Percentiles rank a stretch among this genome's conserved stretches.
Evolutionary conservation across 2,797 vertebrate species (phyloP).

Genomic region (Rhabdophis nuchalis): DNA sequence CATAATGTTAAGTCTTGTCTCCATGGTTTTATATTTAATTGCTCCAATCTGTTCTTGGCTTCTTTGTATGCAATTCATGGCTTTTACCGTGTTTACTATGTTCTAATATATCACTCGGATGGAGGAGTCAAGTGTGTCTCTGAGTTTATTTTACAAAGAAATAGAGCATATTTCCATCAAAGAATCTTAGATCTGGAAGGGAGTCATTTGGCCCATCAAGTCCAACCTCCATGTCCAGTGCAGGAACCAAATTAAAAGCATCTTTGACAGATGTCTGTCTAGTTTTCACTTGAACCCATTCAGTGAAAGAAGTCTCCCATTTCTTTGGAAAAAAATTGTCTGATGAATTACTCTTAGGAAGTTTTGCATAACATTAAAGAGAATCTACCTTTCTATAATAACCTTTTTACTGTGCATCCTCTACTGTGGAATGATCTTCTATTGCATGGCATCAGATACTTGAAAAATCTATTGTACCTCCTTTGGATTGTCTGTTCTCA

Average conservation of each 20-base stretch:
- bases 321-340: not conserved
- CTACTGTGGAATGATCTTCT: not conserved
- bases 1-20: not conserved
- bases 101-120: not conserved
- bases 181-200: not conserved
- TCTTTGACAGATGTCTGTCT: not conserved
- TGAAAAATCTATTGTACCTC: not conserved
- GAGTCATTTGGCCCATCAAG: not conserved
- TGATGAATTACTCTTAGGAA: not conserved
- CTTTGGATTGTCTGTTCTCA: not conserved
- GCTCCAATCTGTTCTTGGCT: not conserved
- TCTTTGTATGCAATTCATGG: not conserved
- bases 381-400: not conserved
- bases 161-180: not conserved
- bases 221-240: not conserved
- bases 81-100: not conserved
- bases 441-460: not conserved
- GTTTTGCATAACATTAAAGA: not conserved
- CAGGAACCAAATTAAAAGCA: not conserved
- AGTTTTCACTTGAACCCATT: not conserved
- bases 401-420: not conserved
- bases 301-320: not conserved
- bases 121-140: not conserved
- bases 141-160: not conserved
- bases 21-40: not conserved